These are phyloP conservation scores for Halichondria panicea DNA, from an alignment of 37 sponge, comb jelly and placozoan species.

Conservation along the genomic window DNA sequence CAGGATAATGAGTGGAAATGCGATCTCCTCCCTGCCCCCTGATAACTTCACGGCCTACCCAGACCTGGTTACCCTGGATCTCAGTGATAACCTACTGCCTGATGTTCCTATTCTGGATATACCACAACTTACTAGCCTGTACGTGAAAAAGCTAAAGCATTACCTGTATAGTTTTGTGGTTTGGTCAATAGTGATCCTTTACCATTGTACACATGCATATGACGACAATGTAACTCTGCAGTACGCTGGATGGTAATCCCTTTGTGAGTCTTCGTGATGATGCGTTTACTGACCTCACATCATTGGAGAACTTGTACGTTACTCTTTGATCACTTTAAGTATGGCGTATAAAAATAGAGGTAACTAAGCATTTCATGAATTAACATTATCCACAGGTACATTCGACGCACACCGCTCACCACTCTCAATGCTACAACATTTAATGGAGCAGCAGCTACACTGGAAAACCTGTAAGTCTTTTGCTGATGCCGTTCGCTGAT, in stretches of 20 bases:
- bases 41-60: constrained; percentile 22
- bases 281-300: constrained; percentile 19
- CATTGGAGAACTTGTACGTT: constrained; percentile 32
- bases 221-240: not conserved
- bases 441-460: constrained; percentile 7
- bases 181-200: no score
- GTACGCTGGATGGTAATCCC: constrained; percentile 46
- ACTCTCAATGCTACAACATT: not conserved
- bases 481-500: not conserved
- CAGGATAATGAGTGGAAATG: constrained; percentile 46
- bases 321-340: not conserved
- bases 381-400: constrained; percentile 13
- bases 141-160: no score
- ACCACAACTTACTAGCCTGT: constrained; percentile 13
- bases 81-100: constrained; percentile 27
- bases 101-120: not conserved
- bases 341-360: not conserved
- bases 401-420: constrained; percentile 33
- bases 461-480: constrained; percentile 21
- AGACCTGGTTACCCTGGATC: not conserved
- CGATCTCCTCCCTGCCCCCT: constrained; percentile 21
- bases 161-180: no score
- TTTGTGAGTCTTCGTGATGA: constrained; percentile 13
- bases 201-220: no score
- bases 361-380: not conserved